These are phyloP conservation scores for Lysandra bellargus DNA, from an alignment of 2,888 invertebrate genomes.

Conservation along the genomic window DNA sequence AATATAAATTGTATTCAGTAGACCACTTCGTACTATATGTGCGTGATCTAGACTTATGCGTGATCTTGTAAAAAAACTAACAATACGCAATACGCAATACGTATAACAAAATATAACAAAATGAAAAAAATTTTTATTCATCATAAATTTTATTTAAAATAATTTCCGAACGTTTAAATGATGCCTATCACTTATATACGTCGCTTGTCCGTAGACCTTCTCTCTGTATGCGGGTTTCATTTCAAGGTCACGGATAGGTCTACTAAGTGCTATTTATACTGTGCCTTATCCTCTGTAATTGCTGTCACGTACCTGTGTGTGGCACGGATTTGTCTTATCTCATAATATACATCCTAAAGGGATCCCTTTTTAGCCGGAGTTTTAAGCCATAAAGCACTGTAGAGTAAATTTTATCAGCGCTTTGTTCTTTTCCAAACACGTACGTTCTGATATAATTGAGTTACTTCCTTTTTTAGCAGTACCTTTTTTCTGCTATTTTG, in stretches of 20 bases:
- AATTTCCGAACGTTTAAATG: no score
- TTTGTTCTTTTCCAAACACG: neutral
- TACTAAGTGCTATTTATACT: neutral
- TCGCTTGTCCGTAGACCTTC: no score
- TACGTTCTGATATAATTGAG: neutral
- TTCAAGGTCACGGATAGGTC: neutral
- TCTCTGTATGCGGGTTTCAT: neutral
- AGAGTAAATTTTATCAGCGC: neutral
- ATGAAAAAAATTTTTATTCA: no score
- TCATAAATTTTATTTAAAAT: no score
- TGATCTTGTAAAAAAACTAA: no score
- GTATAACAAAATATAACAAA: no score
- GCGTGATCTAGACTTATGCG: no score
- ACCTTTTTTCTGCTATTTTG: no score
- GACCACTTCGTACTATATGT: neutral
- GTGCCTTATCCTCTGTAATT: constrained; percentile 4
- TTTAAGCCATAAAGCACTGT: neutral
- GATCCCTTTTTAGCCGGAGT: neutral
- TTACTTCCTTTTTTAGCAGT: no score
- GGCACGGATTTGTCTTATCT: constrained; percentile 11
- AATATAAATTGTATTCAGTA: neutral
- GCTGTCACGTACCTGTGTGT: constrained; percentile 20
- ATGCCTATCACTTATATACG: no score
- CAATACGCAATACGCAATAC: no score
- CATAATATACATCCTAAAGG: constrained; percentile 8